Conservation (phyloP, 2,888 invertebrate species). For the Phengaris arion region DNA sequence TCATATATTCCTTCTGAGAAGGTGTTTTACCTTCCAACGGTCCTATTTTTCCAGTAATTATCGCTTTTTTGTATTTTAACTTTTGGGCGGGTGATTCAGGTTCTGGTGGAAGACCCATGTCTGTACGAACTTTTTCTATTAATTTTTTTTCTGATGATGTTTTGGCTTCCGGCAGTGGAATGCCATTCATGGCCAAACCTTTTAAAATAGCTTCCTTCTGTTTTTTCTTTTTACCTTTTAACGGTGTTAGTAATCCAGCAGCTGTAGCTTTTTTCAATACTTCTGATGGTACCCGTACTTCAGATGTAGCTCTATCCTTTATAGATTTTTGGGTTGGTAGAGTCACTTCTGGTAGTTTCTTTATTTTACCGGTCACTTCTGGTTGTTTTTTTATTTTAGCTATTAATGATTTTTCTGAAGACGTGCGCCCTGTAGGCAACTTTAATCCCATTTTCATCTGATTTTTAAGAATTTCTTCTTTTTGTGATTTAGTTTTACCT, state of each 20-base stretch:
- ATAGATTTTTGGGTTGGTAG: neutral
- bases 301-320: slow-evolving; percentile 27
- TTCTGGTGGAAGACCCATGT: slow-evolving; percentile 37
- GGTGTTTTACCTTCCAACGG: slow-evolving; percentile 40
- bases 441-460: slow-evolving; percentile 34
- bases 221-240: slow-evolving; percentile 36
- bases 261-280: slow-evolving; percentile 28
- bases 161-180: slow-evolving; percentile 38
- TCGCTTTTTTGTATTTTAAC: slow-evolving; percentile 1
- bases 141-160: slow-evolving; percentile 36
- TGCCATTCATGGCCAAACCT: slow-evolving; percentile 36
- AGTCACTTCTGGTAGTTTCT: slow-evolving; percentile 4
- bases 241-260: slow-evolving; percentile 33
- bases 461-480: slow-evolving; percentile 37
- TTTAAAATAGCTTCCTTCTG: slow-evolving; percentile 39
- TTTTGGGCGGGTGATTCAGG: slow-evolving; percentile 30
- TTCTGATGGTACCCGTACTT: slow-evolving; percentile 35
- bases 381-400: slow-evolving; percentile 37
- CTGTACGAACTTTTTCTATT: slow-evolving; percentile 33
- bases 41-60: slow-evolving; percentile 7
- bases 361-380: no score
- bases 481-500: slow-evolving; percentile 44
- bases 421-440: slow-evolving; percentile 36
- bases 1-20: slow-evolving; percentile 37
- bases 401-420: slow-evolving; percentile 36